Conservation (phyloP, 2,113 vertebrate species). For the Ahaetulla prasina region DNA sequence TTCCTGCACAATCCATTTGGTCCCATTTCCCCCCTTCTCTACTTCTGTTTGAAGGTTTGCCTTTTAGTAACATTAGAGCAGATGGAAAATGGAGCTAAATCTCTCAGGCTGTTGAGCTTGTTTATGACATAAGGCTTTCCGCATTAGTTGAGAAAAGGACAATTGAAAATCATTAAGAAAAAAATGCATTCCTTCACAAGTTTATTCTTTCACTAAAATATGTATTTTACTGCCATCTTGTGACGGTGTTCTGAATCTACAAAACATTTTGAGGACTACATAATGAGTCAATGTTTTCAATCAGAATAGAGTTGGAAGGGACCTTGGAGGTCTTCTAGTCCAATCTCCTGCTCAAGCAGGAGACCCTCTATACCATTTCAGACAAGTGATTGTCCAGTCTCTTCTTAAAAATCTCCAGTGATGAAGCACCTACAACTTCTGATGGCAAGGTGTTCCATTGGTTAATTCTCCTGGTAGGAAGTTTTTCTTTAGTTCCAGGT, state of each 20-base stretch:
- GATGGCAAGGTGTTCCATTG: too few species aligned
- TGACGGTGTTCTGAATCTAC: constrained; percentile 20
- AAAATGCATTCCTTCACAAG: neutral
- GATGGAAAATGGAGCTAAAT: neutral
- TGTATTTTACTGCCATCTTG: constrained; percentile 58
- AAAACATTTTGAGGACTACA: neutral
- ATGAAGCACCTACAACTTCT: too few species aligned
- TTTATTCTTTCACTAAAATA: neutral
- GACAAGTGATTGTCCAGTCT: too few species aligned
- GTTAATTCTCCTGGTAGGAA: too few species aligned
- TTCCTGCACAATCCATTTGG: neutral
- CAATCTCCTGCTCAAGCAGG: too few species aligned
- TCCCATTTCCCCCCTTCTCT: neutral
- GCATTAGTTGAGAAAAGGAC: too few species aligned
- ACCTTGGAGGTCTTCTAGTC: too few species aligned
- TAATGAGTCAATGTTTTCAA: neutral
- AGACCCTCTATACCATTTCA: too few species aligned
- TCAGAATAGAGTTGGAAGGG: too few species aligned
- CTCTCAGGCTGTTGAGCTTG: neutral
- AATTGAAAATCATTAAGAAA: neutral
- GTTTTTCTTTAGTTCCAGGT: too few species aligned
- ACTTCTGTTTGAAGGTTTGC: neutral
- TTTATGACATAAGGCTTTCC: neutral
- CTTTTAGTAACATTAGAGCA: neutral
- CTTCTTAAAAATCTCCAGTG: too few species aligned